Conservation (phyloP, 2,888 invertebrate species). For the Drosophila setosimentum region DNA sequence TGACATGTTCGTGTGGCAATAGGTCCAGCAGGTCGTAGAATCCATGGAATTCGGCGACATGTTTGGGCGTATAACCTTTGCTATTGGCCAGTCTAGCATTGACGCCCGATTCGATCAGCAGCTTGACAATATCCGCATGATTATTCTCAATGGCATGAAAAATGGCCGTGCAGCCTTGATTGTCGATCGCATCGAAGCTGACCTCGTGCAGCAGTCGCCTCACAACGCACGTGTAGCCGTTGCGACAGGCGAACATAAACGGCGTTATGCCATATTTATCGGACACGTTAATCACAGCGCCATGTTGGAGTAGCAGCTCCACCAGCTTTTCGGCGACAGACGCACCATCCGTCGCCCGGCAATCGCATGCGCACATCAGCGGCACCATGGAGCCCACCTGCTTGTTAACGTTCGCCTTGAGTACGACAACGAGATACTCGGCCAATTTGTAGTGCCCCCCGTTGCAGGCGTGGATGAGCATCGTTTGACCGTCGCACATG, state of each 20-base stretch:
- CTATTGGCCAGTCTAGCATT: constrained; percentile 75
- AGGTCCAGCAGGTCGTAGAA: constrained; percentile 82
- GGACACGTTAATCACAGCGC: constrained; percentile 81
- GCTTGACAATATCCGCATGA: constrained; percentile 78
- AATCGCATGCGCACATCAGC: constrained; percentile 81
- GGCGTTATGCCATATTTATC: constrained; percentile 84
- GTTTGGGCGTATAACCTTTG: constrained; percentile 82
- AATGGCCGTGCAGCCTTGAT: constrained; percentile 83
- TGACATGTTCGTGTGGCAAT: constrained; percentile 69
- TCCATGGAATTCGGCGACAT: constrained; percentile 83
- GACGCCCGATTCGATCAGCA: constrained; percentile 80
- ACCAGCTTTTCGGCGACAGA: constrained; percentile 70
- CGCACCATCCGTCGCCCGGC: constrained; percentile 48
- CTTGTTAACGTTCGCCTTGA: constrained; percentile 76
- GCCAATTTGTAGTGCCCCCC: constrained; percentile 77
- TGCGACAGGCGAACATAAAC: constrained; percentile 83
- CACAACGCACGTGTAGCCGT: constrained; percentile 77
- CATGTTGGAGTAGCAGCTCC: constrained; percentile 70
- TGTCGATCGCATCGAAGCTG: constrained; percentile 82
- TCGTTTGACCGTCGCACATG: constrained; percentile 62
- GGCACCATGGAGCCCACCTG: constrained; percentile 81
- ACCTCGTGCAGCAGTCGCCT: constrained; percentile 74
- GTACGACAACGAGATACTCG: constrained; percentile 69
- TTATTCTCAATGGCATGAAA: constrained; percentile 84
- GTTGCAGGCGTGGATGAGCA: constrained; percentile 78